phyloP scores from a whole-genome alignment of 2,113 vertebrate species.

The Halichoerus grypus region DNA sequence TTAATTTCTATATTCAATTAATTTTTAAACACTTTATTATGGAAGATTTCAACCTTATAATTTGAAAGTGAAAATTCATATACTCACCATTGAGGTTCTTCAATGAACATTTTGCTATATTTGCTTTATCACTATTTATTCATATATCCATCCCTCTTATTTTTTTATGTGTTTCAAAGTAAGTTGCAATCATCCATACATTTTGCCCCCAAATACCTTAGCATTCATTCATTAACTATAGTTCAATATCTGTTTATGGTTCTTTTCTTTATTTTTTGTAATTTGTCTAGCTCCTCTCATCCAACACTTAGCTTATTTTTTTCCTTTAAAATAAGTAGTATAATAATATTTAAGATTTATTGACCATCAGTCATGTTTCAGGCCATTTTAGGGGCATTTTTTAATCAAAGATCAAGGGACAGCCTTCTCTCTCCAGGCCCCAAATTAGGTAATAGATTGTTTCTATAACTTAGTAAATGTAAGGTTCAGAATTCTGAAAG shows the following conservation, averaged over 20 bases:
- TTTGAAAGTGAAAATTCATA: constrained; percentile 7
- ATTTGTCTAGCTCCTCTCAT: neutral
- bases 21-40: constrained; percentile 8
- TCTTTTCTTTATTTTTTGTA: neutral
- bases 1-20: neutral
- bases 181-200: neutral
- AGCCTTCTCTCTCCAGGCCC: neutral
- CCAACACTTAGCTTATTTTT: neutral
- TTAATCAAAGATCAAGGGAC: neutral
- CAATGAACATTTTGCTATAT: neutral
- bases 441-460: neutral
- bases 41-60: neutral
- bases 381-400: neutral
- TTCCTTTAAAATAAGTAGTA: neutral
- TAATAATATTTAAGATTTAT: neutral
- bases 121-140: neutral
- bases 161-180: neutral
- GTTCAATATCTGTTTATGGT: neutral
- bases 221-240: neutral
- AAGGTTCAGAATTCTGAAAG: neutral
- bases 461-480: neutral
- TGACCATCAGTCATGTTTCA: neutral
- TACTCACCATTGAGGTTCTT: neutral
- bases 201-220: neutral
- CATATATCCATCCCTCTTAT: neutral